Evolutionary conservation across 2,797 vertebrate genomes (phyloP), one percentile per base, ranked within the genome.

Genomic region (Dallia pectoralis): DNA sequence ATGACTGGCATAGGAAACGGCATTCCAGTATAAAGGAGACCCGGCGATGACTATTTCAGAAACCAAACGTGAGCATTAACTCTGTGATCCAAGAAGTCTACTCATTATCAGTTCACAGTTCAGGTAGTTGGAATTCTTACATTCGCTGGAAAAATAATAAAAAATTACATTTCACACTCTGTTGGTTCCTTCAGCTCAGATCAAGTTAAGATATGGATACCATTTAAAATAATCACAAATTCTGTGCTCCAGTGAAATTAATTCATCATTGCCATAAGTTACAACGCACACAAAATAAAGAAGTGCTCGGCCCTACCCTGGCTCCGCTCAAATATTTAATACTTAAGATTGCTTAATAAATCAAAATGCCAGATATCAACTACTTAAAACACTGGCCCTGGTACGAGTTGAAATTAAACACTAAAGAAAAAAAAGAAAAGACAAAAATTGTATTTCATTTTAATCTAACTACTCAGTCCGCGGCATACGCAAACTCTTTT

Each of bases 161-260:
- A 68, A 79, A 87, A 92, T 88, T 85, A 86, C 77, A 89, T 82
- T 92, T 90, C 89, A 87, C 90, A 90, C 87, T 91, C 87, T 85
- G 85, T 86, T 89, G 90, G 83, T 85, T 91, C 80, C 85, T 88
- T 91, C 80, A 82, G 82, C 88, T 64, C 86, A 84, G 82, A 90
- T 91, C 92, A 93, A 90, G 90, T 91, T 82, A 86, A 86, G 89
- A 92, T 91, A 93, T 87, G 89, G 91, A 80, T 87, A 91, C 78
- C 83, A 90, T 93, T 92, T 95, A 91, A 94, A 96, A 94, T 94
- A 94, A 94, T 88, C 89, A 93, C 87, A 93, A 92, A 93, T 94
- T 94, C 80, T 94, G 94, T 96, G 94, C 93, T 95, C 91, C 89
- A 91, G 86, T 95, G 92, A 92, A 95, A 95, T 96, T 94, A 96